Conservation (phyloP, 1,140 invertebrate genomes). For the Plodia interpunctella region DNA sequence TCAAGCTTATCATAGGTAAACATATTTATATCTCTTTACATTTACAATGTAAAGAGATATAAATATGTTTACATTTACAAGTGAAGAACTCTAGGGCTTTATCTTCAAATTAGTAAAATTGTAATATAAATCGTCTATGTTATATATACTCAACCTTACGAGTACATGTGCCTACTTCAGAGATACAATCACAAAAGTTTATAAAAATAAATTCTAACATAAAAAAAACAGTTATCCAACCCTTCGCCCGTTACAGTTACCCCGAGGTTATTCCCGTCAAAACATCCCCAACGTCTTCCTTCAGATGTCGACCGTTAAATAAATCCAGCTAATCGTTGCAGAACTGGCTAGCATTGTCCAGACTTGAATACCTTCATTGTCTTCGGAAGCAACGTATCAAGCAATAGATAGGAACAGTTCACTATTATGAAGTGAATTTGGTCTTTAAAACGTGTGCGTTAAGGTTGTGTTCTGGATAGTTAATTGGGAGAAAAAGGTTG, state of each 20-base stretch:
- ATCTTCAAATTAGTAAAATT: no score
- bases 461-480: conserved; percentile 23
- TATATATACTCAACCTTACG: no score
- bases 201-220: no score
- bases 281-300: conserved; percentile 34
- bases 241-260: not conserved
- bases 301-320: conserved; percentile 56
- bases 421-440: conserved; percentile 19
- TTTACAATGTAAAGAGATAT: no score
- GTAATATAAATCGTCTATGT: no score
- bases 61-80: no score
- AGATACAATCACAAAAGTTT: no score
- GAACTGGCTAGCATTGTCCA: conserved; percentile 54
- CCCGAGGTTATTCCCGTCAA: conserved; percentile 18
- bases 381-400: conserved; percentile 34
- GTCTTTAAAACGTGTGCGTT: conserved; percentile 16
- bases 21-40: no score
- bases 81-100: no score
- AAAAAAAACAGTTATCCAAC: no score
- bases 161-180: no score
- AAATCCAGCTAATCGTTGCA: conserved; percentile 61
- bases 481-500: conserved; percentile 30
- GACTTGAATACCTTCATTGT: conserved; percentile 70
- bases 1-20: no score
- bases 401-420: conserved; percentile 24